Evolutionary conservation across 2,113 vertebrate genomes (phyloP), one percentile per base, ranked within the genome.

Genomic region (Ceuthmochares aereus): DNA sequence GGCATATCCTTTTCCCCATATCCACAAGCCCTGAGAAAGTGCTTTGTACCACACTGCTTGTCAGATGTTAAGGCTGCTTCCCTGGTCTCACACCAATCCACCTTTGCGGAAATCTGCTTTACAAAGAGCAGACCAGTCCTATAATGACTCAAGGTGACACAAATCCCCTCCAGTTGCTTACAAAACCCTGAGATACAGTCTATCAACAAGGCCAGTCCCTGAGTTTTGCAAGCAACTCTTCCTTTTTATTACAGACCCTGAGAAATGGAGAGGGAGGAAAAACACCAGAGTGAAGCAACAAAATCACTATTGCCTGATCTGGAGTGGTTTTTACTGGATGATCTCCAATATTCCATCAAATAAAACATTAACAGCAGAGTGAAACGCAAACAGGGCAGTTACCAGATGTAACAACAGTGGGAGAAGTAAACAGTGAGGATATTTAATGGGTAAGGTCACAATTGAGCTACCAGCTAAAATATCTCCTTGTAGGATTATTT

Each of bases 261-360:
- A 89, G 77, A 94, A 93, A 60, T n/a, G 43, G 26, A 76, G 36
- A 58, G 26, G n/a, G 23, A 49, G 49, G 42, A 63, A 76, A 72
- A 47, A 68, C 75, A 67, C 42, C 25, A 6, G 66, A 64, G 49
- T 83, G 82, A 83, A 87, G 43, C 54, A 90, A 73, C 73, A 72
- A 30, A 78, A 52, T 29, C 72, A 60, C 37, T 84, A 2, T 72
- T 84, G 56, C 74, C 89, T 54, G 73, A 64, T 75, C 64, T 72
- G 81, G 68, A 84, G 34, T 0, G 0, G 23, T 81, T 85, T 92
- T 72, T 64, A 12, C 62, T 95, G 91, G 74, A 56, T 40, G 42
- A 42, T 68, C 52, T 95, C 73, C 93, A 89, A 40, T 91, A 45
- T 92, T 83, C 77, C 73, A 84, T 84, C 66, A 84, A 43, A 87